These are phyloP conservation scores for Chelon auratus DNA, from an alignment of 2,797 vertebrate genomes.

Conservation along the genomic window DNA sequence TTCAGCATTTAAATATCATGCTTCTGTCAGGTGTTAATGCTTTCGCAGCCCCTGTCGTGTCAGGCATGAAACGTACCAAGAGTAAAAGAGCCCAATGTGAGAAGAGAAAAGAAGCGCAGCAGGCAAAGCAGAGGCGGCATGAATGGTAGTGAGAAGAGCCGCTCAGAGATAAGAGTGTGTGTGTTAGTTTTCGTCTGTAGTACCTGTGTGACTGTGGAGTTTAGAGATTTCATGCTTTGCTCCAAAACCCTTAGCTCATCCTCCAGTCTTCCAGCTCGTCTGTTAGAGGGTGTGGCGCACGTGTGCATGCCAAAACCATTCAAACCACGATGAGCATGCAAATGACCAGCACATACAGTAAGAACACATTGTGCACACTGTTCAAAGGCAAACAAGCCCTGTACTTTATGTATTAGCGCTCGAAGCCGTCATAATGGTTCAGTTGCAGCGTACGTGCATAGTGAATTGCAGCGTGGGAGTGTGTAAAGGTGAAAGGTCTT, in stretches of 20 bases:
- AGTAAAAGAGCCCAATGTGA: conserved; percentile 32
- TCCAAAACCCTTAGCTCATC: conserved; percentile 95
- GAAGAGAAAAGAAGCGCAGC: conserved; percentile 40
- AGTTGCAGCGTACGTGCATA: conserved; percentile 21
- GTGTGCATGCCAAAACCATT: conserved; percentile 86
- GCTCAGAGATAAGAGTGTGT: conserved; percentile 11
- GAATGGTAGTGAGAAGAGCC: conserved; percentile 62
- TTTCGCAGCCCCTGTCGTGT: conserved; percentile 74
- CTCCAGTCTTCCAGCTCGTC: conserved; percentile 89
- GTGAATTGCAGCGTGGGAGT: conserved; percentile 1
- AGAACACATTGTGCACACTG: conserved; percentile 53
- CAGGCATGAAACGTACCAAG: conserved; percentile 54
- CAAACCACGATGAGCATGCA: conserved; percentile 90
- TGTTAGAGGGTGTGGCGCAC: conserved; percentile 90
- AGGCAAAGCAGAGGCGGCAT: conserved; percentile 48
- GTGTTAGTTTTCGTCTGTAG: conserved; percentile 70
- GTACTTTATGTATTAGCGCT: conserved; percentile 26
- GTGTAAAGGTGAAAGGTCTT: conserved; percentile 43
- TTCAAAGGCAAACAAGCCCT: conserved; percentile 28
- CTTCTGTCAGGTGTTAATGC: conserved; percentile 33
- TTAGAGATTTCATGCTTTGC: conserved; percentile 96
- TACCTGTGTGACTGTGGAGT: conserved; percentile 94
- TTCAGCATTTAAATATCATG: conserved; percentile 26
- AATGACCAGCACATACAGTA: conserved; percentile 77
- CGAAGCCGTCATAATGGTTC: conserved; percentile 15